Evolutionary conservation across 2,888 invertebrate genomes (phyloP).

Genomic region (Galeruca laticollis): DNA sequence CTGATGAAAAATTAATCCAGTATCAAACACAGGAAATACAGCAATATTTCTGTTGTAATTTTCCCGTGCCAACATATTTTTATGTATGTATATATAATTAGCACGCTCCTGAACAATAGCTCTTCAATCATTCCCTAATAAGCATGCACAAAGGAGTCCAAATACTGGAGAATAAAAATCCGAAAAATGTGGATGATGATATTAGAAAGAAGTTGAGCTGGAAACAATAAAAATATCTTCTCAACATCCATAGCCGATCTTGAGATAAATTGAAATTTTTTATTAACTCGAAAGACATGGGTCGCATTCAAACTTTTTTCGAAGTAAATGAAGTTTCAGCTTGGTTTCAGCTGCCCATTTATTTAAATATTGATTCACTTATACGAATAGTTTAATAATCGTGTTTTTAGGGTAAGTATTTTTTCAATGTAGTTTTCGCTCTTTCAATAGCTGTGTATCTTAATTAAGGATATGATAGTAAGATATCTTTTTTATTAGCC

Average conservation of each 20-base stretch:
- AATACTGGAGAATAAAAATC: slow-evolving; percentile 22
- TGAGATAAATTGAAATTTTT: slow-evolving; percentile 18
- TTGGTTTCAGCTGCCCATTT: not conserved
- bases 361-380: slow-evolving; percentile 7
- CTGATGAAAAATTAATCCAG: too few relatives aligned
- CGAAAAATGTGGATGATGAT: slow-evolving; percentile 26
- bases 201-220: slow-evolving; percentile 30
- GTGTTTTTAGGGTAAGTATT: too few relatives aligned
- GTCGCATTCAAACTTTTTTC: not conserved
- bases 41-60: too few relatives aligned
- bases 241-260: slow-evolving; percentile 23
- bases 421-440: too few relatives aligned
- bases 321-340: not conserved
- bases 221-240: slow-evolving; percentile 31
- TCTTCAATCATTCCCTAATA: slow-evolving; percentile 11
- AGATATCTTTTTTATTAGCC: too few relatives aligned
- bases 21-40: too few relatives aligned
- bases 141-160: slow-evolving; percentile 16
- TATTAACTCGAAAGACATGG: slow-evolving; percentile 13
- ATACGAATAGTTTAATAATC: too few relatives aligned
- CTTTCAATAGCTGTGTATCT: too few relatives aligned
- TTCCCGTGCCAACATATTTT: too few relatives aligned
- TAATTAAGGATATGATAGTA: too few relatives aligned
- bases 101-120: not conserved
- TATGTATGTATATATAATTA: too few relatives aligned